phyloP scores from a whole-genome alignment of 2,888 invertebrate genomes.

The Liopterus haemorrhoidalis region DNA sequence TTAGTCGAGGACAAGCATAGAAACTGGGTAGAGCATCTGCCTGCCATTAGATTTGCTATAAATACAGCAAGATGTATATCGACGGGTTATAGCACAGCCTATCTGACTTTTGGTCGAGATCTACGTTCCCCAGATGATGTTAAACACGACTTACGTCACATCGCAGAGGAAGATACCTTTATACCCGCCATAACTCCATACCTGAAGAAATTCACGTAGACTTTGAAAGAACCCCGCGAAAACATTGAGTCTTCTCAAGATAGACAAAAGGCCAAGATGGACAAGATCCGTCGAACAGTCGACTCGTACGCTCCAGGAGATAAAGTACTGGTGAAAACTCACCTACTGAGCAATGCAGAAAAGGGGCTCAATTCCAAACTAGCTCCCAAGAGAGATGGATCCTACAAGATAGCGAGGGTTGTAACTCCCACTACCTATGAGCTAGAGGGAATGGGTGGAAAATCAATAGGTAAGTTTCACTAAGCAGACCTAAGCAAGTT shows the following conservation, averaged over 20 bases:
- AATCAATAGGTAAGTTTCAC: not conserved
- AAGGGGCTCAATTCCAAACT: conserved; percentile 28
- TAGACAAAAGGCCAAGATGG: conserved; percentile 19
- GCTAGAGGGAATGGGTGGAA: not conserved
- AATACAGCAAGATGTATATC: conserved; percentile 27
- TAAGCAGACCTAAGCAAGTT: no score
- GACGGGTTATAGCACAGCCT: conserved; percentile 32
- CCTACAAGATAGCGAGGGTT: conserved; percentile 25
- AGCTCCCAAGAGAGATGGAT: conserved; percentile 32
- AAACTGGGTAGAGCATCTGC: no score
- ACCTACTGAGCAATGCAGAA: conserved; percentile 21
- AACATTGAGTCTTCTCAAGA: conserved; percentile 17
- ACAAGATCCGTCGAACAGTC: conserved; percentile 21
- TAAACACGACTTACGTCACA: conserved; percentile 13
- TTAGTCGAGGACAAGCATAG: no score
- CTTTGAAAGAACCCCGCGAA: conserved; percentile 21
- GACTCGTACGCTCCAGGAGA: no score
- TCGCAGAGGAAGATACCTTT: conserved; percentile 6
- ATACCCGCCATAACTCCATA: conserved; percentile 21
- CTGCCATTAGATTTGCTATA: conserved; percentile 32
- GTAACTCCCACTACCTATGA: conserved; percentile 3
- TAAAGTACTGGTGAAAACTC: no score
- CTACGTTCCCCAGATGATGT: conserved; percentile 27
- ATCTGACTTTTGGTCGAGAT: conserved; percentile 34
- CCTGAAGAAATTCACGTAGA: conserved; percentile 21